Evolutionary conservation across 2,888 invertebrate species (phyloP), one percentile per base, ranked within the genome.

Genomic region (Notodonta ziczac): DNA sequence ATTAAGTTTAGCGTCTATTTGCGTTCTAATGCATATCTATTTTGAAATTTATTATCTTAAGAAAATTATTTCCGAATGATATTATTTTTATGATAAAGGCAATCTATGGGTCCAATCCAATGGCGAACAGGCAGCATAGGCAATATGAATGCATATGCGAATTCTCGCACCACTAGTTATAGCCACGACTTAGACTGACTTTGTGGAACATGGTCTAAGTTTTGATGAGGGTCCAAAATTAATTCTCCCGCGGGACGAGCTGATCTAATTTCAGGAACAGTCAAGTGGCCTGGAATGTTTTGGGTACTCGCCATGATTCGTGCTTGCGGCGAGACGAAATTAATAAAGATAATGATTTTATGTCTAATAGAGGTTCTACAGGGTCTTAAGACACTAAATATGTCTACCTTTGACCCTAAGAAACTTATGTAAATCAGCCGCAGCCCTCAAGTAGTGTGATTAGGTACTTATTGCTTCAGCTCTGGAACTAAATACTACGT

Each of bases 221-320:
- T 88, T 56, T 88, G 88, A 89, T 88, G 85, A 83, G 84, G 87
- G 86, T 86, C 80, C 78, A 84, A 86, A 85, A 85, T 85, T 88
- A 86, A 87, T 85, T 86, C 80, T 72, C 85, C 76, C 82, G 59
- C 60, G 79, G 78, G 87, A 78, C 78, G 74, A 73, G 67, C 82
- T 82, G 78, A 85, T 85, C 82, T 83, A 83, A 85, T 87, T 87
- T 80, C 69, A 72, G 61, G 74, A 78, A 78, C 80, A 84, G 82
- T 84, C 84, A 82, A 84, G 83, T 83, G 76, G 71, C 70, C 74
- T 62, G 71, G 69, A 72, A 72, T 72, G 73, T 77, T 79, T 24
- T 70, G 71, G 69, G 60, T 72, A 63, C 73, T 72, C 59, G 58
- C 58, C 62, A 66, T 64, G 65, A 76, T 66, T 69, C 66, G 57